Evolutionary conservation across 2,888 invertebrate species (phyloP).

Genomic region (Pseudolycoriella hygida): DNA sequence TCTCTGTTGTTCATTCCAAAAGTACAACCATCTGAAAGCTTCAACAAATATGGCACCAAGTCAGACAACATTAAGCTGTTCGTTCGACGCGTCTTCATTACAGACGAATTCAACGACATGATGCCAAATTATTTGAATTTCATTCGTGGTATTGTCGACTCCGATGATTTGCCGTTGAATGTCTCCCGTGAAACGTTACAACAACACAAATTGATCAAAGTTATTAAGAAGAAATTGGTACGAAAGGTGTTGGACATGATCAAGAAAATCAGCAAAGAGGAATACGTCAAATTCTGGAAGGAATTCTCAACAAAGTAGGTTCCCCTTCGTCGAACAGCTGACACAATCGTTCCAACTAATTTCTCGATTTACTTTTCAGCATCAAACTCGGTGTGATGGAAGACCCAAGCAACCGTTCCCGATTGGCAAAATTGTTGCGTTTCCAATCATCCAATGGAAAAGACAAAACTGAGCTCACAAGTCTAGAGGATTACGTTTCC

Average conservation of each 20-base stretch:
- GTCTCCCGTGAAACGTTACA: slow-evolving; percentile 96
- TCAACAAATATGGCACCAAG: slow-evolving; percentile 89
- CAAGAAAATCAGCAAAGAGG: slow-evolving; percentile 81
- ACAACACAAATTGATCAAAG: slow-evolving; percentile 96
- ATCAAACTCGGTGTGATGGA: slow-evolving; percentile 94
- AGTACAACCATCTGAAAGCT: slow-evolving; percentile 78
- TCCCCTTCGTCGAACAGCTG: neutral
- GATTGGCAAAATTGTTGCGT: slow-evolving; percentile 83
- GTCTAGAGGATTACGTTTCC: slow-evolving; percentile 73
- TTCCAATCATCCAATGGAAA: slow-evolving; percentile 65
- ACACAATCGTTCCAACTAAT: slow-evolving; percentile 5
- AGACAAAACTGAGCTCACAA: slow-evolving; percentile 37
- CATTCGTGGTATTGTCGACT: slow-evolving; percentile 93
- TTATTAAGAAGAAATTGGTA: slow-evolving; percentile 97
- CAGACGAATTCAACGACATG: slow-evolving; percentile 98
- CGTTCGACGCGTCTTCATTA: slow-evolving; percentile 96
- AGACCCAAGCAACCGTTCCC: slow-evolving; percentile 89
- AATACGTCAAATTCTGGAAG: slow-evolving; percentile 92
- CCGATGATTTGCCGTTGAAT: slow-evolving; percentile 95
- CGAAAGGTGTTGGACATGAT: slow-evolving; percentile 96
- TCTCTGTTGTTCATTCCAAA: slow-evolving; percentile 87
- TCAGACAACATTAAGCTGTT: slow-evolving; percentile 92
- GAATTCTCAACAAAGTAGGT: slow-evolving; percentile 92
- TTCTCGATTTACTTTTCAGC: slow-evolving; percentile 27
- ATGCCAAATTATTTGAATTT: slow-evolving; percentile 96